Base-by-base conservation (phyloP, 2,797 vertebrate genomes). In the Delichon dasypus region DNA sequence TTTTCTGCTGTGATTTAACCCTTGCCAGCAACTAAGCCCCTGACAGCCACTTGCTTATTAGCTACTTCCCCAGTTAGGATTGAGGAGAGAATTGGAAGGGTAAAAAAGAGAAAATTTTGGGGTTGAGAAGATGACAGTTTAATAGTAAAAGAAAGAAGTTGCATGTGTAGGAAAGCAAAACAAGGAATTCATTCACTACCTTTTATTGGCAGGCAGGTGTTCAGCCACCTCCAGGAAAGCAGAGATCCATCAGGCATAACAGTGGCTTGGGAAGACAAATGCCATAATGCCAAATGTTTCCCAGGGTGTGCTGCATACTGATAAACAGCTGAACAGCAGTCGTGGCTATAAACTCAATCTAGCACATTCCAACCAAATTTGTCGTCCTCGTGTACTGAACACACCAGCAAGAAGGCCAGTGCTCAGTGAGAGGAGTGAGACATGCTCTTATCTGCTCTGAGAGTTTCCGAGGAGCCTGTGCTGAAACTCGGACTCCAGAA, bases 181-280 rank as follows among this genome's bases (percentile, higher is more conserved):
- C 16, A 76, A 64, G 22, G 60, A 67, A 73, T 57, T 65, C 0
- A 70, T 61, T 81, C 5, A 12, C 20, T 16, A 4, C 10, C 14
- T 60, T 27, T 32, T 30, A 17, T 44, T 2, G 2, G 34, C 32
- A 48, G 21, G 48, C 29, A 36, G 27, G 10, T 42, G 11, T 53
- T 82, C 21, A 82, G 32, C 58, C 29, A 22, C 27, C 25, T 53
- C 34, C 22, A 62, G 48, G 29, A 71, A 40, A 67, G 32, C 48
- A 50, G 32, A 21, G 48, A 44, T 48, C 30, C 48, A 62, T n/a
- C 36, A 55, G 0, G 4, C 1, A 0, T 38, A 42, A 65, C 1
- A n/a, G 18, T 38, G 38, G 38, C 38, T 38, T 38, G 16, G 27
- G 23, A 65, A 93, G 55, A 47, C 16, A 77, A 81, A 70, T 1